Percentiles rank a stretch among this genome's conserved stretches.
These are phyloP conservation scores for Acanthurus leucopareius DNA, from an alignment of 2,797 vertebrate species.

Conservation along the genomic window DNA sequence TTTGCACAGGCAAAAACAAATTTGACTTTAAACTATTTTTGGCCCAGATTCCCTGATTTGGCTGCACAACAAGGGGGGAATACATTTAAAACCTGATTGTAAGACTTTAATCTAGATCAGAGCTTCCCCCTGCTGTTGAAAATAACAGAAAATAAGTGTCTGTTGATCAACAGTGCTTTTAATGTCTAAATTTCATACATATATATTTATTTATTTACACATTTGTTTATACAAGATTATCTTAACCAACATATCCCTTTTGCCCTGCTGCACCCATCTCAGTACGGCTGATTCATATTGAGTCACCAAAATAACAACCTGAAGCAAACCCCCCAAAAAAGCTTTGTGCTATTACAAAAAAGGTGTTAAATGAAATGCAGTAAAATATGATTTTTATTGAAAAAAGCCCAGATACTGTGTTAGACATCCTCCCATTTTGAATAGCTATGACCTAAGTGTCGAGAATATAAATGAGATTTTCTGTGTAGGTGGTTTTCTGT, in stretches of 20 bases:
- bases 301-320: too few relatives aligned
- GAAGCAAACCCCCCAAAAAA: too few relatives aligned
- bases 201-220: too few relatives aligned
- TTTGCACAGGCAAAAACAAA: conserved; percentile 51
- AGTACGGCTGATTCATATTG: too few relatives aligned
- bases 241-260: too few relatives aligned
- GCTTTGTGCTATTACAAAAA: too few relatives aligned
- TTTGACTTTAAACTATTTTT: conserved; percentile 57
- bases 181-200: conserved; percentile 15
- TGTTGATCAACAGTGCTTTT: conserved; percentile 32
- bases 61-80: conserved; percentile 20
- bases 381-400: conserved; percentile 16
- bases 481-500: conserved; percentile 54
- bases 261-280: too few relatives aligned
- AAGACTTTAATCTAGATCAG: conserved; percentile 53
- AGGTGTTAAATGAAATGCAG: neutral
- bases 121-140: conserved; percentile 19
- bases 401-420: conserved; percentile 10
- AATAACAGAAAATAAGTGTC: conserved; percentile 3
- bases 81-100: conserved; percentile 44
- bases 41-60: conserved; percentile 32
- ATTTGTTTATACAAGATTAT: neutral
- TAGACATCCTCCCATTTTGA: conserved; percentile 37
- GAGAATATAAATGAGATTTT: conserved; percentile 33
- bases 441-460: conserved; percentile 45